Evolutionary conservation across 2,797 vertebrate genomes (phyloP).

Genomic region (Spinus olivaceus): DNA sequence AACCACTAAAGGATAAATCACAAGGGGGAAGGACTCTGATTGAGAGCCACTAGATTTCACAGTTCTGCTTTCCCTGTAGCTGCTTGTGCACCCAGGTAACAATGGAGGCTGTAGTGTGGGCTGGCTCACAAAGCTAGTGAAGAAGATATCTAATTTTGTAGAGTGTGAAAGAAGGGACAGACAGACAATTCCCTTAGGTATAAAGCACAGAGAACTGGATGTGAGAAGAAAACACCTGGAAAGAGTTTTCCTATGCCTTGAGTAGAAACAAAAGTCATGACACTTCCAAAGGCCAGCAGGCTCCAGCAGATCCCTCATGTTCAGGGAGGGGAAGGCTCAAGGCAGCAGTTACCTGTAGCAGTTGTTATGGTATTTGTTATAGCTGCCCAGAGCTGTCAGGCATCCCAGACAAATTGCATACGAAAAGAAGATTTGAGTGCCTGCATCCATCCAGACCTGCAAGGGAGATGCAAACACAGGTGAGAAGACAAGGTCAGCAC

Average conservation of each 20-base stretch:
- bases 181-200: not conserved
- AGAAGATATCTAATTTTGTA: not conserved
- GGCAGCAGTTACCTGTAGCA: slow-evolving; percentile 87
- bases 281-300: not conserved
- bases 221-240: not conserved
- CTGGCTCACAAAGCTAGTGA: not conserved
- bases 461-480: slow-evolving; percentile 53
- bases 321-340: not conserved
- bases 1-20: not conserved
- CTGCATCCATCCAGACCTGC: slow-evolving; percentile 97
- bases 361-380: slow-evolving; percentile 94
- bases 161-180: not conserved
- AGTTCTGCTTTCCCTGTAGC: not conserved
- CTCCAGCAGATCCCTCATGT: not conserved
- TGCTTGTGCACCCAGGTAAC: not conserved
- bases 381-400: slow-evolving; percentile 90
- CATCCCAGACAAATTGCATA: slow-evolving; percentile 93
- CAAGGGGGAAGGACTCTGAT: not conserved
- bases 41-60: not conserved
- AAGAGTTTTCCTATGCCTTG: not conserved
- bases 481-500: not conserved
- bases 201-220: not conserved
- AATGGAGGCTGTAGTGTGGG: not conserved
- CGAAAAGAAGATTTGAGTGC: slow-evolving; percentile 96
- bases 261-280: not conserved